A percentile compares a stretch with the other conserved stretches of the same genome.
Conservation (phyloP, 2,113 vertebrate genomes). For the Octodon degus region DNA sequence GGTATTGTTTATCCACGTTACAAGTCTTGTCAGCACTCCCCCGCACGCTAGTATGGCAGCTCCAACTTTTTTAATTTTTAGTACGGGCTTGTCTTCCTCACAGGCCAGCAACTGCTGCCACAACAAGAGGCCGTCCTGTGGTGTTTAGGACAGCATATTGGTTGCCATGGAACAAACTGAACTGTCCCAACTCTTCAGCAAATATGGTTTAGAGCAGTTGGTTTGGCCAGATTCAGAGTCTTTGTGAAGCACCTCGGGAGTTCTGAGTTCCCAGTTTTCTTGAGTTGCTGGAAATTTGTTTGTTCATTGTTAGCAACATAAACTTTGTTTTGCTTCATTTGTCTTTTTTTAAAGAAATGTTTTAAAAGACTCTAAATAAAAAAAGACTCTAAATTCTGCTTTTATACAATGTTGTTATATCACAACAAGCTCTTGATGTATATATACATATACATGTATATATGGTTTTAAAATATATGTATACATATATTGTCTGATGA, state of each 20-base stretch:
- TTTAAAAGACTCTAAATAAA: constrained; percentile 13
- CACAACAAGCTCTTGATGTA: neutral
- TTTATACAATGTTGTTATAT: neutral
- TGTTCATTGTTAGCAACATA: constrained; percentile 73
- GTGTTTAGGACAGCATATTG: constrained; percentile 72
- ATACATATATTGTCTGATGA: neutral
- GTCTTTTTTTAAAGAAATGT: constrained; percentile 45
- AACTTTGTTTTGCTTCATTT: constrained; percentile 43
- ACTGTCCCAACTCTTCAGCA: constrained; percentile 58
- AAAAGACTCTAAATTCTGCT: constrained; percentile 28
- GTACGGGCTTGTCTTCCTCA: constrained; percentile 61
- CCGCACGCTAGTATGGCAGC: constrained; percentile 17
- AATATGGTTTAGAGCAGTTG: constrained; percentile 66
- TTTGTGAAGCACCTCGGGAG: constrained; percentile 44
- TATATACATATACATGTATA: neutral
- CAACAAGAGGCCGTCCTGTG: constrained; percentile 57
- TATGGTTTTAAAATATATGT: neutral
- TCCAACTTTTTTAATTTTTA: constrained; percentile 63
- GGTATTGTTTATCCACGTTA: constrained; percentile 42
- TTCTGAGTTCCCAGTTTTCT: constrained; percentile 65
- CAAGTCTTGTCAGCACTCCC: constrained; percentile 29
- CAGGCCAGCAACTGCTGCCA: constrained; percentile 58
- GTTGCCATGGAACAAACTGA: constrained; percentile 78
- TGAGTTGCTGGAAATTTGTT: constrained; percentile 69
- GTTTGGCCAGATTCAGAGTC: constrained; percentile 63